These are phyloP conservation scores for Ceriagrion tenellum DNA, from an alignment of 2,888 invertebrate genomes.

Conservation along the genomic window DNA sequence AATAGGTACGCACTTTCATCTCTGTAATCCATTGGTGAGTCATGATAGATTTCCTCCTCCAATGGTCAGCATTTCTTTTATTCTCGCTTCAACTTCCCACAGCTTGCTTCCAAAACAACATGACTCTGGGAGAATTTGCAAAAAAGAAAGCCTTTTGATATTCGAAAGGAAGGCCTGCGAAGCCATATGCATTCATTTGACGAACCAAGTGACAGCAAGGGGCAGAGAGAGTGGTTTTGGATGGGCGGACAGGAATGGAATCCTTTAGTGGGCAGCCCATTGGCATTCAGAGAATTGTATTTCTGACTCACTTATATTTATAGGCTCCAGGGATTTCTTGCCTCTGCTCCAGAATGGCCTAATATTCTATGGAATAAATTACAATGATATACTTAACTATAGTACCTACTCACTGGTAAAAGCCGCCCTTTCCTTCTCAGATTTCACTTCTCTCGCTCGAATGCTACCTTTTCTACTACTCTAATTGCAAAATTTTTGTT, in stretches of 20 bases:
- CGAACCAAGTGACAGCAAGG: not conserved
- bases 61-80: too few species aligned
- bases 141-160: conserved; percentile 47
- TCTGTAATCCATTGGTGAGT: too few species aligned
- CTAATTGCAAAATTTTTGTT: too few species aligned
- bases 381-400: not conserved
- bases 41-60: too few species aligned
- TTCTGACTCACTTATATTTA: conserved; percentile 17
- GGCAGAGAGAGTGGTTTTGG: not conserved
- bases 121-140: not conserved
- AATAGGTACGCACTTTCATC: too few species aligned
- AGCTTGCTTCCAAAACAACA: not conserved
- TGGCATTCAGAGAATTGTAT: conserved; percentile 38
- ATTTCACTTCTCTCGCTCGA: too few species aligned
- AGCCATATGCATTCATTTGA: conserved; percentile 43
- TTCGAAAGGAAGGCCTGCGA: conserved; percentile 36
- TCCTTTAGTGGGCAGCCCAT: conserved; percentile 40
- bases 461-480: too few species aligned
- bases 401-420: too few species aligned
- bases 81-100: not conserved
- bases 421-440: too few species aligned
- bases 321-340: not conserved
- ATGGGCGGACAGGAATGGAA: not conserved
- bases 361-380: not conserved
- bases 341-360: not conserved